Evolutionary conservation across 2,113 vertebrate genomes (phyloP).

Genomic region (Dipodomys spectabilis): DNA sequence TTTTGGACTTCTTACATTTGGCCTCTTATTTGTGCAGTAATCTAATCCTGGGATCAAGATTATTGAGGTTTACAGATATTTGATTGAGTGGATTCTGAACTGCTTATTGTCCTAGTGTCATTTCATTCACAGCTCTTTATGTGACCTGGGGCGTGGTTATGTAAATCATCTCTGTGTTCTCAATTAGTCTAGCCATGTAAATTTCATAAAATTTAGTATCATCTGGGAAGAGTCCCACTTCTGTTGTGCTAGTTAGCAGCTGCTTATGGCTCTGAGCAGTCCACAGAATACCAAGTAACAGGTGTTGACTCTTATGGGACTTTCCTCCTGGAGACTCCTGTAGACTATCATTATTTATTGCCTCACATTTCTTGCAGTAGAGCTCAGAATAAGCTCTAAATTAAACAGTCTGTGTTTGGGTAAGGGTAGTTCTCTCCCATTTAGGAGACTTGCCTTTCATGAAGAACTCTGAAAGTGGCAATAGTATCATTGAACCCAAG

Average conservation of each 20-base stretch:
- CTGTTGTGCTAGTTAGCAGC: background rate
- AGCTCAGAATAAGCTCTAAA: background rate
- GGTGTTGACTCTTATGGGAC: background rate
- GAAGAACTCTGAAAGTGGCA: background rate
- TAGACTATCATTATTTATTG: background rate
- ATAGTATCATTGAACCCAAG: background rate
- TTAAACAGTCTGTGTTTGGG: background rate
- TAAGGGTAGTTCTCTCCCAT: background rate
- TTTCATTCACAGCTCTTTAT: slow-evolving; percentile 18
- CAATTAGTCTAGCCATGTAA: background rate
- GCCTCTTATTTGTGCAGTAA: background rate
- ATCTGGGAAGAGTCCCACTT: background rate
- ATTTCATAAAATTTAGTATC: slow-evolving; percentile 14
- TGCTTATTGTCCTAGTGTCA: background rate
- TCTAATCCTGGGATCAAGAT: background rate
- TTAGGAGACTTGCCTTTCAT: background rate
- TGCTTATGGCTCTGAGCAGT: background rate
- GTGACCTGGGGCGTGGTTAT: background rate
- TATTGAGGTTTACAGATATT: background rate
- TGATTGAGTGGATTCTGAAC: background rate
- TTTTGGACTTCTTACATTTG: background rate
- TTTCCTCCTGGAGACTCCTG: background rate
- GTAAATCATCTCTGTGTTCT: background rate
- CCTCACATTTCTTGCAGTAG: background rate
- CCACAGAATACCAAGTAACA: background rate